Evolutionary conservation across 2,888 invertebrate species (phyloP).

Genomic region (Lordiphosa andalusiaca): DNA sequence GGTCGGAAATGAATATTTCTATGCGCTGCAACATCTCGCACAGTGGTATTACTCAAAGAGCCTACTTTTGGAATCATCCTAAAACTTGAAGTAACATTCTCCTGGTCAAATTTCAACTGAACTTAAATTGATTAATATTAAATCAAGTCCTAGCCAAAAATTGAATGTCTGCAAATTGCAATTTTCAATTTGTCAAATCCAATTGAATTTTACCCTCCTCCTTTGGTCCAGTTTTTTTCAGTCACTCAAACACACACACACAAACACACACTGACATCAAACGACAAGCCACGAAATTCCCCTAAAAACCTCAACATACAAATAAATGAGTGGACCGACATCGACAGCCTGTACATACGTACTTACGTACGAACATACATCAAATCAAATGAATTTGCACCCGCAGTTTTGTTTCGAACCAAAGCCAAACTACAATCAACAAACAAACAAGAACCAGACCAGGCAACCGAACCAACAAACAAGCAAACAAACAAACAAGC

Average conservation of each 20-base stretch:
- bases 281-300: conserved; percentile 42
- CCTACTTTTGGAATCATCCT: too few species aligned
- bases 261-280: conserved; percentile 21
- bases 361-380: conserved; percentile 9
- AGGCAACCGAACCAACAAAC: conserved; percentile 13
- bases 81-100: too few species aligned
- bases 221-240: neutral
- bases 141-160: neutral
- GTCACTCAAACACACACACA: neutral
- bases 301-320: conserved; percentile 34
- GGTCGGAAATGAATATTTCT: too few species aligned
- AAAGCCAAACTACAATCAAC: conserved; percentile 43
- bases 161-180: neutral
- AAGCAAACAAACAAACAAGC: conserved; percentile 40
- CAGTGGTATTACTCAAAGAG: too few species aligned
- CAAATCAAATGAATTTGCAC: conserved; percentile 62
- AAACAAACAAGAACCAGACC: conserved; percentile 34
- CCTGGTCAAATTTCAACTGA: too few species aligned
- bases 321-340: conserved; percentile 49
- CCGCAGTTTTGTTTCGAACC: conserved; percentile 47
- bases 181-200: conserved; percentile 10
- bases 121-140: neutral
- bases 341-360: conserved; percentile 32
- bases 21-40: too few species aligned
- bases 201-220: conserved; percentile 29